Evolutionary conservation across 53 echinoderm and acorn worm genomes (phyloP), one percentile per base, ranked within the genome.

Genomic region (Holothuria leucospilota): DNA sequence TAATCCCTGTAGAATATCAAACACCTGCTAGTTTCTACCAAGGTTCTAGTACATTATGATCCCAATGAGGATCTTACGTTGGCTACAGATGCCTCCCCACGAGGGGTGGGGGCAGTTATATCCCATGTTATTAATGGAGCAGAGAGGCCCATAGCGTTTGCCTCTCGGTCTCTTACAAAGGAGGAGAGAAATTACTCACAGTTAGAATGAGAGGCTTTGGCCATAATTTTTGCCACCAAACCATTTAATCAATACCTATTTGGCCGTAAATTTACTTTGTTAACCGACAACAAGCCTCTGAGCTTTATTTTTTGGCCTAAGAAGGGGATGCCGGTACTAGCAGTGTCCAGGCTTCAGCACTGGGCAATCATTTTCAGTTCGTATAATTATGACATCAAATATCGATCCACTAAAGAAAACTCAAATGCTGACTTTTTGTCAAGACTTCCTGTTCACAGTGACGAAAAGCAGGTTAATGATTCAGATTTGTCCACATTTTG

Each of bases 141-240:
- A 24, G 85, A 85, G 28, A 42, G n/a, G n/a, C n/a, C n/a, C n/a
- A n/a, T n/a, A n/a, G 85, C 85, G 13, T 85, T 69, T 69, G 85
- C 85, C 2, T 69, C 85, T 25, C 69, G 85, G 9, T 63, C 85
- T 46, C 70, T 71, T 3, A 85, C 69, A 8, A 29, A 49, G 23
- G 63, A 39, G 8, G 71, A 85, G 28, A 81, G 52, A 58, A 85
- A 85, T 26, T 72, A 86, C 21, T 39, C 73, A 16, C 86, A 86
- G 34, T 23, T 86, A 18, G 59, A 86, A 59, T 59, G 61, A 10
- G 86, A 74, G 72, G 0, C n/a, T n/a, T 39, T 77, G 11, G 77
- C 77, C 2, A 77, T 77, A 20, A 77, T 75, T 21, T 39, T 75
- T 7, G 77, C 21, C n/a, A 52, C 4, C 20, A 39, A 75, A 46